phyloP scores from a whole-genome alignment of 2,797 vertebrate species.

The Premnoplex brunnescens region DNA sequence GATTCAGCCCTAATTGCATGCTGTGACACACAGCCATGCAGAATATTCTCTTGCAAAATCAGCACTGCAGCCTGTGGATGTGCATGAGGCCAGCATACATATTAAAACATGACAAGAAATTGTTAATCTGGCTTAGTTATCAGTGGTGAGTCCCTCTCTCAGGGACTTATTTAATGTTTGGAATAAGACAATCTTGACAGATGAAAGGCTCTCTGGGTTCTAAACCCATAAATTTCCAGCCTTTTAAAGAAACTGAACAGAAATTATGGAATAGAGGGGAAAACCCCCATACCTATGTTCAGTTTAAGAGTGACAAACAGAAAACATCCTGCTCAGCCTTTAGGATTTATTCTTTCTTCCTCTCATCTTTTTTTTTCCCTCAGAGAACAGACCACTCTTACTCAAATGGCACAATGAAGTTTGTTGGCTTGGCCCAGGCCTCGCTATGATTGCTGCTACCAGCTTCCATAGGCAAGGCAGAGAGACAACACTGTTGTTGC shows the following conservation, averaged over 20 bases:
- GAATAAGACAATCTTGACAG: neutral
- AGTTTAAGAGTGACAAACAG: neutral
- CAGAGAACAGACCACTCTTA: neutral
- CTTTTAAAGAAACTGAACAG: neutral
- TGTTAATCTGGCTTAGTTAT: neutral
- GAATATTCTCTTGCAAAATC: neutral
- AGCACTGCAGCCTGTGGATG: neutral
- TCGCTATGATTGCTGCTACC: neutral
- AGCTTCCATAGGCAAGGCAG: neutral
- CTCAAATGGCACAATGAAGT: neutral
- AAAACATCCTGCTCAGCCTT: neutral
- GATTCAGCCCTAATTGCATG: neutral
- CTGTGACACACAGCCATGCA: neutral
- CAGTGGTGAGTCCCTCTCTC: neutral
- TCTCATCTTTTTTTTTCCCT: neutral
- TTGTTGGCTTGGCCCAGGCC: neutral
- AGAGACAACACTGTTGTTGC: neutral
- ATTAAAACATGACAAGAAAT: neutral
- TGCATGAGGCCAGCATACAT: neutral
- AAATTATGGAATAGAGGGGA: neutral
- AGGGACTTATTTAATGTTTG: neutral
- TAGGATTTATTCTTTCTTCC: neutral
- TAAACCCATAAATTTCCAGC: neutral
- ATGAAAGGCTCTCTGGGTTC: neutral
- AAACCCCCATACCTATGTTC: neutral